Evolutionary conservation across 2,888 invertebrate species (phyloP).

Genomic region (Phalangium opilio): DNA sequence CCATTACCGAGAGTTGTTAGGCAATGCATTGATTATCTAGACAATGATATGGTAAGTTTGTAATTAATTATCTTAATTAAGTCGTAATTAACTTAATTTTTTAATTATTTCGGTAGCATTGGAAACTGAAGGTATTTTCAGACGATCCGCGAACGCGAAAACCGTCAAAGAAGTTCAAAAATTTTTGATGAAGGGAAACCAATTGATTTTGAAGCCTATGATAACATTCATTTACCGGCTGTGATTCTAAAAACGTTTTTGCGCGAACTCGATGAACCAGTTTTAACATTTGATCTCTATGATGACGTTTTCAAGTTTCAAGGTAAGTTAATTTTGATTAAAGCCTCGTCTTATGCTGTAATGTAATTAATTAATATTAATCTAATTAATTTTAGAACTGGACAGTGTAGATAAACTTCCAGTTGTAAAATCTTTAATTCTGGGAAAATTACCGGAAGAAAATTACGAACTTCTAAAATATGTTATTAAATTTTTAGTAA

Average conservation of each 20-base stretch:
- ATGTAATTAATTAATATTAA: background rate
- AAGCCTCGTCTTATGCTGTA: too few species aligned
- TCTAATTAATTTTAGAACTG: constrained; percentile 41
- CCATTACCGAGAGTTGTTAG: constrained; percentile 83
- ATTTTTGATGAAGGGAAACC: constrained; percentile 63
- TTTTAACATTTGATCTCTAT: constrained; percentile 82
- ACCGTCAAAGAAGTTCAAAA: constrained; percentile 71
- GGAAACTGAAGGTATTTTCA: constrained; percentile 90
- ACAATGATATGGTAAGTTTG: constrained; percentile 58
- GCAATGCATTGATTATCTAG: constrained; percentile 77
- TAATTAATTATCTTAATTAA: background rate
- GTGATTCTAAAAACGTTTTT: constrained; percentile 90
- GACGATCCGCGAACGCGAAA: constrained; percentile 72
- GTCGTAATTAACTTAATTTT: background rate
- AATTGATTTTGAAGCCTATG: constrained; percentile 50
- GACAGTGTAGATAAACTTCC: constrained; percentile 63
- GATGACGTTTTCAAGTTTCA: constrained; percentile 83
- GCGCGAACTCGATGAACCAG: constrained; percentile 71
- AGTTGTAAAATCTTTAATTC: constrained; percentile 68
- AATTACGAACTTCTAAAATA: constrained; percentile 77
- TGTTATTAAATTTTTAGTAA: constrained; percentile 76
- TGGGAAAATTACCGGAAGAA: constrained; percentile 79
- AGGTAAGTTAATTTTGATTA: constrained; percentile 11
- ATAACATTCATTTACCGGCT: constrained; percentile 71
- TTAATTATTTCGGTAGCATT: constrained; percentile 44